Base-by-base conservation (phyloP, 1,140 invertebrate species). In the Drosophila mojavensis region DNA sequence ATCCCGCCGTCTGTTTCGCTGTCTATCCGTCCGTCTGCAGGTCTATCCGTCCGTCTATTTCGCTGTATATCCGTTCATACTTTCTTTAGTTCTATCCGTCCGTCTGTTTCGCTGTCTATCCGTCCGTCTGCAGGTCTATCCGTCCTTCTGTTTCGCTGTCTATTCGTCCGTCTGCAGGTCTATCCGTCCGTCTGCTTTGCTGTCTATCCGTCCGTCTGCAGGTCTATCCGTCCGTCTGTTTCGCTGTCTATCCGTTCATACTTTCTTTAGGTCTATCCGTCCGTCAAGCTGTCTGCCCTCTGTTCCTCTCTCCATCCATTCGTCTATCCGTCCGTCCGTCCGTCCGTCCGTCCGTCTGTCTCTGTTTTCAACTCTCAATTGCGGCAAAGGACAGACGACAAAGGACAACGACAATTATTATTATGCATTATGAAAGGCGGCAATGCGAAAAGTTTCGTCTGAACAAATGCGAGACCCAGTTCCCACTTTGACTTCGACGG, bases 361-460 rank as follows among this genome's bases (percentile, higher is more conserved):
- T 39, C 11, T 4, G 36, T 9, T 47, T 30, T 53, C 7, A 17
- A 17, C 7, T 7, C 51, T 65, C 33, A 54, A 28, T 45, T 64
- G 63, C 36, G 36, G 1, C 36, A 11, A 39, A 36, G 6, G 33
- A 30, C 28, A 30, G 2, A 36, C 33, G 33, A 36, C 51, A 45
- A 50, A 36, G n/a, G 59, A 36, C 67, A 63, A 55, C 62, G 41
- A 36, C 51, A 45, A 50, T 62, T 50, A 50, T 50, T 50, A 62
- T 50, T 36, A 62, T 50, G 20, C 48, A 61, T 33, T 48, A 59
- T 59, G 41, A 41, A 59, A 30, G 26, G 56, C 24, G 7, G 24
- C 13, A 28, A 17, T 20, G 43, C 15, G 26, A 60, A 60, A 60
- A 39, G 36, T 39, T 39, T 39, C 10, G 10, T 13, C 11, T 39